phyloP scores from a whole-genome alignment of 2,113 vertebrate genomes.

The Sinosuthora webbiana region DNA sequence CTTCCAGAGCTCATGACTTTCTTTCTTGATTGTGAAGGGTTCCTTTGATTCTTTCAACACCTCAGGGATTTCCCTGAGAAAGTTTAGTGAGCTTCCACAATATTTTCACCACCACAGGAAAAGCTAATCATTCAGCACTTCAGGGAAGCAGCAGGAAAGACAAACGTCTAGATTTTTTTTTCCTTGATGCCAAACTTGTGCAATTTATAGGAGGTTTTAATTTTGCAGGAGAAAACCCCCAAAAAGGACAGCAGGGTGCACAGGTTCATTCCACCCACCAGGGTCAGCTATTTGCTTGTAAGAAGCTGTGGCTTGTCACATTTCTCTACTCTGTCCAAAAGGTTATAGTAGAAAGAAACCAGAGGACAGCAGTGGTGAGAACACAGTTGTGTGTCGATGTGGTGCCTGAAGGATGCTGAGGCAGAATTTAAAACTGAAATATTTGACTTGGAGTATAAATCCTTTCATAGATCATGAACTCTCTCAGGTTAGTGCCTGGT shows the following conservation, averaged over 20 bases:
- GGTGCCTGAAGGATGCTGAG: background rate
- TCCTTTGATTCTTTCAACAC: background rate
- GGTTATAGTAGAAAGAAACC: background rate
- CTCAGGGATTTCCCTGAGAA: background rate
- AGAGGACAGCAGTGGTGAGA: background rate
- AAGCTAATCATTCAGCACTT: background rate
- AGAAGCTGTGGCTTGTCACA: background rate
- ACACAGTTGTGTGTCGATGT: fast-evolving
- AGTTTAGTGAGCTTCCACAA: background rate
- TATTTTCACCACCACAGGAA: background rate
- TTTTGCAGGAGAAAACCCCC: background rate
- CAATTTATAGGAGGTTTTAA: background rate
- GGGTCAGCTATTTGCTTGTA: background rate
- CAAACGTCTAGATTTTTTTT: background rate
- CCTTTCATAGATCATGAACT: background rate
- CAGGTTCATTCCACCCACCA: background rate
- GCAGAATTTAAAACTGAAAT: background rate
- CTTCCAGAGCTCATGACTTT: background rate
- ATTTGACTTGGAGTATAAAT: background rate
- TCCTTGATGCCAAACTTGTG: background rate
- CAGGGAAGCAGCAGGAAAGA: background rate
- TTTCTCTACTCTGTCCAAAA: background rate
- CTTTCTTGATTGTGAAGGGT: background rate
- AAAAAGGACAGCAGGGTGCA: background rate
- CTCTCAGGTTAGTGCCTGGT: background rate